Percentiles rank a stretch among this genome's conserved stretches.
Conservation (phyloP, 2,797 vertebrate genomes). For the Mionectes olivaceus region DNA sequence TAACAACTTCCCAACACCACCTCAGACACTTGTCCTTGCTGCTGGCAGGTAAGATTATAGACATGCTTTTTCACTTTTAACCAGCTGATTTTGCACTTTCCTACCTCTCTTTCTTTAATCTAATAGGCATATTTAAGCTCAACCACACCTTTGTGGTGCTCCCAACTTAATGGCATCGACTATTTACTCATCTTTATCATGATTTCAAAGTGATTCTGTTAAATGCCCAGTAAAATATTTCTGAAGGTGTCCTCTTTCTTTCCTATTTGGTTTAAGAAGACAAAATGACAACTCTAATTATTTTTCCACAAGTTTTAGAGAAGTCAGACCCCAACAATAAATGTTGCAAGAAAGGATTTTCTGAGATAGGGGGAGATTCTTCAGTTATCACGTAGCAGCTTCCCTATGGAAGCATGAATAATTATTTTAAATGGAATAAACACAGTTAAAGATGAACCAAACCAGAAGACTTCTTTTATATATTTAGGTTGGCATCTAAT, state of each 20-base stretch:
- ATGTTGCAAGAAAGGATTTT: slow-evolving; percentile 70
- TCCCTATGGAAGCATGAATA: not conserved
- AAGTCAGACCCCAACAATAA: slow-evolving; percentile 63
- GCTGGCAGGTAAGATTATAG: not conserved
- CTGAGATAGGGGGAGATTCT: slow-evolving; percentile 49
- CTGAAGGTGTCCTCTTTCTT: slow-evolving; percentile 56
- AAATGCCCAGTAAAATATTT: slow-evolving; percentile 48
- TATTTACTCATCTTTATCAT: not conserved
- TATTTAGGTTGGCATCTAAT: not conserved
- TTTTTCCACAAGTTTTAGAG: slow-evolving; percentile 55
- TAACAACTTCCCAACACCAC: not conserved
- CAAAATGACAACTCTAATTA: slow-evolving; percentile 55
- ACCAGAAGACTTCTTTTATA: not conserved
- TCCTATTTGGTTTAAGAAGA: slow-evolving; percentile 49
- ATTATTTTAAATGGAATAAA: not conserved
- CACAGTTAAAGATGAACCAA: not conserved
- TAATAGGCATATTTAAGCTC: not conserved
- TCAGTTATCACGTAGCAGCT: slow-evolving; percentile 12
- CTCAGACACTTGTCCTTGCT: not conserved
- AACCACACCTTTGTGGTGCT: not conserved
- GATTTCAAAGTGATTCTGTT: slow-evolving; percentile 2
- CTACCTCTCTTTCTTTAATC: not conserved
- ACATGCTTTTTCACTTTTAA: not conserved
- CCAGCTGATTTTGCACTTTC: not conserved
- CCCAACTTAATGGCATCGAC: not conserved